Percentiles rank a stretch among this genome's conserved stretches.
phyloP scores from a whole-genome alignment of 2,113 vertebrate genomes.

The Pantherophis guttatus region DNA sequence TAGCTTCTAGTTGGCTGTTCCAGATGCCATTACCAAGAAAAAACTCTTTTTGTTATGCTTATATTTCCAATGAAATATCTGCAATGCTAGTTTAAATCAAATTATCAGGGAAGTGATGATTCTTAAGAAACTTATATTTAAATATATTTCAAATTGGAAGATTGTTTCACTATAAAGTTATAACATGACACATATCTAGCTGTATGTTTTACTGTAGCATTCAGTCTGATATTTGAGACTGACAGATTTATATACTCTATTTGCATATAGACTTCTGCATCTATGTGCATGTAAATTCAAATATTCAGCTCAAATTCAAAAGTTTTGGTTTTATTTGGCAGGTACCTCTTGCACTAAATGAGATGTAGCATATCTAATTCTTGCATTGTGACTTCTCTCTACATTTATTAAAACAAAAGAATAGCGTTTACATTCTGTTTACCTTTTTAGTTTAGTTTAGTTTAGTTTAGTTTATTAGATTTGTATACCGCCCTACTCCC shows the following conservation, averaged over 20 bases:
- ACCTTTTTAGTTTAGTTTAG: too few species aligned
- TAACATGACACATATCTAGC: neutral
- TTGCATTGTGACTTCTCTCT: neutral
- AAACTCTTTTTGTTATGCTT: neutral
- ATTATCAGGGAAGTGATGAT: neutral
- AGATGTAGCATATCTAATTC: neutral
- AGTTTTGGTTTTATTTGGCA: neutral
- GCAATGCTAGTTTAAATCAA: neutral
- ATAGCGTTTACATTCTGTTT: neutral
- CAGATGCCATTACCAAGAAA: too few species aligned
- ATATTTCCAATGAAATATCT: neutral
- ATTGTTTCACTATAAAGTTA: neutral
- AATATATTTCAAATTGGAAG: neutral
- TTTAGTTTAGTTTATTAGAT: too few species aligned
- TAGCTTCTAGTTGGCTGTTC: too few species aligned
- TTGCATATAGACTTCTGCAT: neutral
- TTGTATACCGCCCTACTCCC: too few species aligned
- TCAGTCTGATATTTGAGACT: neutral
- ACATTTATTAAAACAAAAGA: conserved; percentile 32
- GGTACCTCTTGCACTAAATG: neutral
- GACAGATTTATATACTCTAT: neutral
- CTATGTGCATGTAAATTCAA: neutral
- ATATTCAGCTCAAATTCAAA: neutral
- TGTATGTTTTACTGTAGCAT: neutral
- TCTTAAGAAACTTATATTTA: neutral